Conservation (phyloP, 2,888 invertebrate genomes). For the Argynnis bischoffii region DNA sequence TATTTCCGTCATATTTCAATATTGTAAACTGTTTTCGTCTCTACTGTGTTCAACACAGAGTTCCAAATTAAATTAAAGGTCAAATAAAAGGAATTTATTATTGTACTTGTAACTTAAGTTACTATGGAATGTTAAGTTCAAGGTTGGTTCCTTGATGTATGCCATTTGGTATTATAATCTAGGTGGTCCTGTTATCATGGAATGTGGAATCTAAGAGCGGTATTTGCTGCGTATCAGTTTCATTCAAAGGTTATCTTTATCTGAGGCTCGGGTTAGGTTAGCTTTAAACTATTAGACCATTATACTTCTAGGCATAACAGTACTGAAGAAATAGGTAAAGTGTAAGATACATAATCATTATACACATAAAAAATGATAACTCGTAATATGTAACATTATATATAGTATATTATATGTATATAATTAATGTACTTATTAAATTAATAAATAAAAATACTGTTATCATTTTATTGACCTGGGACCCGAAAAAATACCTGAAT, state of each 20-base stretch:
- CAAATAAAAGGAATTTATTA: conserved; percentile 25
- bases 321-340: too few relatives aligned
- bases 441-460: too few relatives aligned
- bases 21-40: not conserved
- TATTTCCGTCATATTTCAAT: not conserved
- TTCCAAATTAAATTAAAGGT: not conserved
- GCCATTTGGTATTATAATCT: not conserved
- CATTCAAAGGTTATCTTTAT: conserved; percentile 11
- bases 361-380: too few relatives aligned
- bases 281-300: not conserved
- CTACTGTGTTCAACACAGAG: not conserved
- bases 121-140: conserved; percentile 32
- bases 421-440: too few relatives aligned
- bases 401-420: too few relatives aligned
- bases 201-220: conserved; percentile 12
- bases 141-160: conserved; percentile 19
- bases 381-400: too few relatives aligned
- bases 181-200: conserved; percentile 8
- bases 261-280: conserved; percentile 5
- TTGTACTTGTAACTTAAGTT: conserved; percentile 17
- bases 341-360: too few relatives aligned
- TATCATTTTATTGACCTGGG: too few relatives aligned
- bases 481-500: too few relatives aligned
- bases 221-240: not conserved
- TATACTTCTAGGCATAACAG: too few relatives aligned